These are phyloP conservation scores for Macrophya annulata DNA, from an alignment of 2,888 invertebrate genomes.

Conservation along the genomic window DNA sequence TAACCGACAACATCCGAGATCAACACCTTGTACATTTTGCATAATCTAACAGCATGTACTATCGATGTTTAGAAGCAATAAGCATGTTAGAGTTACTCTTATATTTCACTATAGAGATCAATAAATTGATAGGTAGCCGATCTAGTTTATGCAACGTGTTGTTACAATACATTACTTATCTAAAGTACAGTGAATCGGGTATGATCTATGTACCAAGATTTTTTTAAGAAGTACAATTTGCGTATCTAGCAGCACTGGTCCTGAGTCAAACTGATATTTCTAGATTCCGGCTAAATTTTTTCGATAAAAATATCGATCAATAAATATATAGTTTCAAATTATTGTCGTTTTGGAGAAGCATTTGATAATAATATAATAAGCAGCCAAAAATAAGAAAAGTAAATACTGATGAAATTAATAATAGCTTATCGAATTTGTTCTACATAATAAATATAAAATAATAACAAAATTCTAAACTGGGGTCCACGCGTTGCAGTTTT, in stretches of 20 bases:
- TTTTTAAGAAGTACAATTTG: neutral
- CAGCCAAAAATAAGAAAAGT: neutral
- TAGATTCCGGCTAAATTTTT: neutral
- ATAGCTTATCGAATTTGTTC: neutral
- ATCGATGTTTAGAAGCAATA: neutral
- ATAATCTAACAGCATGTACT: neutral
- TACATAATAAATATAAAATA: slow-evolving; percentile 12
- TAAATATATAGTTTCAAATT: neutral
- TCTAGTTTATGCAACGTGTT: neutral
- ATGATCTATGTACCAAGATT: neutral
- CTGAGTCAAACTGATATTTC: slow-evolving; percentile 11
- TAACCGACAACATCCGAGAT: neutral
- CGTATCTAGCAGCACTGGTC: neutral
- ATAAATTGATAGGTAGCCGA: neutral
- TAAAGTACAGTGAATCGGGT: neutral
- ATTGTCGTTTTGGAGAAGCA: neutral
- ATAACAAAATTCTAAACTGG: slow-evolving; percentile 5
- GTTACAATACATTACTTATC: neutral
- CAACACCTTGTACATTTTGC: neutral
- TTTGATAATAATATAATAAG: neutral
- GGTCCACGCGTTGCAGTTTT: slow-evolving; percentile 29
- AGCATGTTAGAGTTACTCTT: neutral
- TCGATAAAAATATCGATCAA: neutral
- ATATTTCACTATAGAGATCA: neutral
- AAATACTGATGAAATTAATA: neutral